A percentile compares a stretch with the other conserved stretches of the same genome.
These are phyloP conservation scores for Mormyrus proboscirostris DNA, from an alignment of 2,797 vertebrate species.

Conservation along the genomic window DNA sequence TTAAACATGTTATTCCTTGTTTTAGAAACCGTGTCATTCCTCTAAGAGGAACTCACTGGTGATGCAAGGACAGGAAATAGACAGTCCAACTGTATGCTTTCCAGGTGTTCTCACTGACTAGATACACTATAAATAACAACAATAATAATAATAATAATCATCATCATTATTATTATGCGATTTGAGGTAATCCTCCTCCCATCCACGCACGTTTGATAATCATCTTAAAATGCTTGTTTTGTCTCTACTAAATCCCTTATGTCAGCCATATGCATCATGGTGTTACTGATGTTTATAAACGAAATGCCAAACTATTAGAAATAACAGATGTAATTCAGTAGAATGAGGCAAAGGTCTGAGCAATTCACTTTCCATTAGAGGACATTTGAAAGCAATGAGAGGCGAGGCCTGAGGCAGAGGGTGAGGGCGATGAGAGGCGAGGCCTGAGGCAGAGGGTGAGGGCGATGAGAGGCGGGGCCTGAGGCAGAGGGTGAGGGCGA, in stretches of 20 bases:
- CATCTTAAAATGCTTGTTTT: background rate
- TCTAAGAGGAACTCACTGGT: background rate
- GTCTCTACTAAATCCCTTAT: background rate
- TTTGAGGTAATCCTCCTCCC: background rate
- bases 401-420: no score
- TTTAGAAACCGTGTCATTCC: background rate
- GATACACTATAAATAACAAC: background rate
- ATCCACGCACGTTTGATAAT: background rate
- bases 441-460: background rate
- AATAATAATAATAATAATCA: background rate
- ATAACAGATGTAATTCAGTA: background rate
- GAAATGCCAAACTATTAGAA: background rate
- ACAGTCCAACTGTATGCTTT: background rate
- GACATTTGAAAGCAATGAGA: background rate
- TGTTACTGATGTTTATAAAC: background rate
- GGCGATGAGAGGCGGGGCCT: no score
- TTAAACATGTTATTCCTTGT: background rate
- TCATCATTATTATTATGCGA: background rate
- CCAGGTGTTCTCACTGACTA: background rate
- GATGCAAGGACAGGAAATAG: background rate
- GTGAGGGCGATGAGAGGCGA: background rate
- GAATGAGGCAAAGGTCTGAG: background rate
- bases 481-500: background rate
- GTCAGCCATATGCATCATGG: background rate
- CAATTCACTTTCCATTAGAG: background rate